Base-by-base conservation (phyloP, 2,113 vertebrate genomes). In the Ciconia maguari region DNA sequence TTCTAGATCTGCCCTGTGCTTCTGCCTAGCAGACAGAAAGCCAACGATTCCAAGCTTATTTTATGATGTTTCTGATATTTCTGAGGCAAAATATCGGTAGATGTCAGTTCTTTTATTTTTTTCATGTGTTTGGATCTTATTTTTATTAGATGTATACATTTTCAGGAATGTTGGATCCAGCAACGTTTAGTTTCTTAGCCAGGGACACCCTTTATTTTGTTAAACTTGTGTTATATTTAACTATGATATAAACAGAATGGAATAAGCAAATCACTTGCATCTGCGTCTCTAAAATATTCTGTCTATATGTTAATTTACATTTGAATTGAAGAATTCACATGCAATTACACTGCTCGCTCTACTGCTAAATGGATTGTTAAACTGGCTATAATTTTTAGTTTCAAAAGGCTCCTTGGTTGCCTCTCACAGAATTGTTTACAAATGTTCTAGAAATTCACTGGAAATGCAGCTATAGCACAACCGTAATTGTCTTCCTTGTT, bases 341-440 rank as follows among this genome's bases (percentile, higher is more conserved):
- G 44, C 61, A 93, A 60, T 89, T 89, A 75, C 21, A 48, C 52
- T 61, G 25, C 65, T 81, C 9, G 0, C 38, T 94, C 52, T 88
- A 22, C 14, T 91, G 58, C 72, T 94, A 90, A 94, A 74, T 65
- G n/a, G 38, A 48, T 66, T 86, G 70, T 83, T 88, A 79, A 94
- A 86, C 46, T 58, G n/a, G 48, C 76, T 78, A 17, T 69, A 94
- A 81, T 90, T 92, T 94, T 87, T 80, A 27, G 38, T 90, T 97
- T 94, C 60, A 26, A 68, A 89, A 85, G 24, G 8, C 7, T 75
- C 11, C 48, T 64, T 62, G 70, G 55, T 85, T 89, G 68, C 25
- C 34, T 64, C 16, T 65, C 48, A 36, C 22, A 60, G 29, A 79
- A 87, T 49, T 32, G 6, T 85, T 94, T 72, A 34, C 48, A 89